Conservation (phyloP, 2,888 invertebrate species). For the Byasa hedistus region DNA sequence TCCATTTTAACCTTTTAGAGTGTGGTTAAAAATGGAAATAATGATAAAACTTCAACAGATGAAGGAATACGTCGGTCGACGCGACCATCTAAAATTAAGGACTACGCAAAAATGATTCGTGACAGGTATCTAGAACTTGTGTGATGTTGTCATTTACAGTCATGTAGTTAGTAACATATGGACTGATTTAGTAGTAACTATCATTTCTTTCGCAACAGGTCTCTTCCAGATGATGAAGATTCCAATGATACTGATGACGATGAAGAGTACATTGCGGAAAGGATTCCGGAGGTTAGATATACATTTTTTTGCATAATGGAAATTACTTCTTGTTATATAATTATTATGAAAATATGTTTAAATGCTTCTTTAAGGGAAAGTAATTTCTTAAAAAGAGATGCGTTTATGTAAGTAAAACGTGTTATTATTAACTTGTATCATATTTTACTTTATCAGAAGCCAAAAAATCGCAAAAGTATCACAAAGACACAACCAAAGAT, state of each 20-base stretch:
- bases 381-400: too few relatives aligned
- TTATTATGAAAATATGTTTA: too few relatives aligned
- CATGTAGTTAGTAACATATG: too few relatives aligned
- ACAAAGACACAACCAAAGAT: conserved; percentile 17
- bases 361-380: too few relatives aligned
- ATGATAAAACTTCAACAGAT: conserved; percentile 48
- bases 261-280: conserved; percentile 49
- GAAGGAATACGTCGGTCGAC: conserved; percentile 71
- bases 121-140: conserved; percentile 42
- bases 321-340: background rate
- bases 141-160: too few relatives aligned
- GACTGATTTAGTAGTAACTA: background rate
- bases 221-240: conserved; percentile 30
- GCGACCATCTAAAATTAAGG: conserved; percentile 74
- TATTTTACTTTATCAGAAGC: conserved; percentile 5
- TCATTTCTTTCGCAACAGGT: background rate
- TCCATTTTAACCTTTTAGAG: conserved; percentile 42
- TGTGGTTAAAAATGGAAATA: conserved; percentile 58
- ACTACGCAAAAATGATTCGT: conserved; percentile 80
- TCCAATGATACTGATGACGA: conserved; percentile 49
- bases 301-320: background rate
- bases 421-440: background rate
- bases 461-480: conserved; percentile 11
- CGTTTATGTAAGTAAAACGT: background rate
- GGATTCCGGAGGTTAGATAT: conserved; percentile 40